These are phyloP conservation scores for Diorhabda elongata DNA, from an alignment of 1,140 invertebrate species.

Conservation along the genomic window DNA sequence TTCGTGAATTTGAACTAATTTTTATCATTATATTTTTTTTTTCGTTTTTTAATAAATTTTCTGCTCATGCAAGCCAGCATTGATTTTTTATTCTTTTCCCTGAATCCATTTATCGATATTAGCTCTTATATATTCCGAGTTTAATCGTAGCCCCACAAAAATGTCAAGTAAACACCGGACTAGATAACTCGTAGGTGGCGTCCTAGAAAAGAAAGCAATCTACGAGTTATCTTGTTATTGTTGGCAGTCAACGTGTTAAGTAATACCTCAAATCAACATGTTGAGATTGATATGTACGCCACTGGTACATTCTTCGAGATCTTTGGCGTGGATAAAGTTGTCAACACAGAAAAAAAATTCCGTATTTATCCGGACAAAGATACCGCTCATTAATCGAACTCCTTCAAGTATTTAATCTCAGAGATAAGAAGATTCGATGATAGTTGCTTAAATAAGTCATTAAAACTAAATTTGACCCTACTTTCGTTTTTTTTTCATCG, in stretches of 20 bases:
- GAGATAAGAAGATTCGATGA: no score
- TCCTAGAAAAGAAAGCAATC: neutral
- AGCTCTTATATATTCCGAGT: neutral
- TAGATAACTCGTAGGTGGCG: constrained; percentile 4
- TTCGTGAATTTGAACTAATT: constrained; percentile 8
- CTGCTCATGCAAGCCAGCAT: neutral
- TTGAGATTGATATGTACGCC: no score
- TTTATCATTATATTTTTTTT: constrained; percentile 19
- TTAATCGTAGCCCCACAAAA: neutral
- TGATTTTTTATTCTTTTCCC: neutral
- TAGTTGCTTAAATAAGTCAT: no score
- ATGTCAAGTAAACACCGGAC: neutral
- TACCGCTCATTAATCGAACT: no score
- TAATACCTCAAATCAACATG: no score
- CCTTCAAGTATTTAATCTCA: no score
- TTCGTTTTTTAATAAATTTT: constrained; percentile 12
- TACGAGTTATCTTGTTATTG: constrained; percentile 3
- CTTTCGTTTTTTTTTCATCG: no score
- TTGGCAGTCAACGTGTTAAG: constrained; percentile 4
- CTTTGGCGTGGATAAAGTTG: no score
- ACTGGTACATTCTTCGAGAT: no score
- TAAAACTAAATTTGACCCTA: no score
- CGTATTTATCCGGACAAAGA: no score
- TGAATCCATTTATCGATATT: neutral
- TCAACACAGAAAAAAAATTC: no score